A percentile compares a stretch with the other conserved stretches of the same genome.
These are phyloP conservation scores for Platygyra sinensis DNA, from an alignment of 64 coral and sea anemone genomes.

Conservation along the genomic window DNA sequence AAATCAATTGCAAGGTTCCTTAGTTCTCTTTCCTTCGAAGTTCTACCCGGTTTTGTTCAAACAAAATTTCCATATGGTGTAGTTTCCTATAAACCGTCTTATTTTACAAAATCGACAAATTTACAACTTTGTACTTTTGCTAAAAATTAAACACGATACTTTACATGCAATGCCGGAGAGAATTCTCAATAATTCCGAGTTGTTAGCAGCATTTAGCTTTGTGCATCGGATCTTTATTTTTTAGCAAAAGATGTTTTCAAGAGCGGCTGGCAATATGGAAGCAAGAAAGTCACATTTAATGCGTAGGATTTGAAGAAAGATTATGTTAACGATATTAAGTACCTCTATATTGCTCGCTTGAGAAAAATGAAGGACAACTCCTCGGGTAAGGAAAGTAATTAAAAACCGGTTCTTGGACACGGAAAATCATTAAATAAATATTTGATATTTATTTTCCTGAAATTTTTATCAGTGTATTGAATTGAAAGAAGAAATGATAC, in stretches of 20 bases:
- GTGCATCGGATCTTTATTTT: neutral
- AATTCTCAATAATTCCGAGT: no score
- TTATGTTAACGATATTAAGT: neutral
- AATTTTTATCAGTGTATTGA: neutral
- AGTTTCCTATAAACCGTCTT: no score
- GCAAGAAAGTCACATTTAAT: neutral
- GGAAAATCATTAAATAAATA: constrained; percentile 8
- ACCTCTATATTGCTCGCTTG: neutral
- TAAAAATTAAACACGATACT: no score
- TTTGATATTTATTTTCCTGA: neutral
- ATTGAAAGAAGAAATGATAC: neutral
- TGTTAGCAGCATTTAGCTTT: no score
- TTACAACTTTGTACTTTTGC: no score
- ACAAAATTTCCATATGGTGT: no score
- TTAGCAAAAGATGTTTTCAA: neutral
- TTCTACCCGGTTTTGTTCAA: no score
- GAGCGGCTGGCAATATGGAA: neutral
- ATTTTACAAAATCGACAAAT: no score
- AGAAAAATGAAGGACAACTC: no score
- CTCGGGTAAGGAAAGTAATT: neutral
- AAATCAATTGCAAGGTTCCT: no score
- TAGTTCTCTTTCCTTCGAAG: no score
- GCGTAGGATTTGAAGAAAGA: neutral
- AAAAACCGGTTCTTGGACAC: neutral
- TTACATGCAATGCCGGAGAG: no score